Evolutionary conservation across 2,797 vertebrate genomes (phyloP), one percentile per base, ranked within the genome.

Genomic region (Cirrhinus mrigala): DNA sequence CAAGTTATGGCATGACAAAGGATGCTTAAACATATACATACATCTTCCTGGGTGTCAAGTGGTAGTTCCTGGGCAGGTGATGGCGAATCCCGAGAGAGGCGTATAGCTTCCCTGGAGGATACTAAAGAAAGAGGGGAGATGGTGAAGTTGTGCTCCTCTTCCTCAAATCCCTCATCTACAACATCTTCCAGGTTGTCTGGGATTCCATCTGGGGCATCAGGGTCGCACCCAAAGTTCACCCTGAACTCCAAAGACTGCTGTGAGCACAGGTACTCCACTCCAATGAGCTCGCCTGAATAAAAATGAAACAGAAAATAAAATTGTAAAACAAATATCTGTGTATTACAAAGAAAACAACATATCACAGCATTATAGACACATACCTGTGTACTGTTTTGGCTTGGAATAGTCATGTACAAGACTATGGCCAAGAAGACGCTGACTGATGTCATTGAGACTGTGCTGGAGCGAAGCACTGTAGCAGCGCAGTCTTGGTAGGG

Each of bases 181-280:
- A n/a, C 1, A 3, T 56, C 74, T 22, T 3, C 74, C 52, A 58
- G 22, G 52, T 68, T 11, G 0, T 2, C 62, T 80, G 60, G 44
- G 60, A 33, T n/a, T 14, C 46, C 3, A 9, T 68, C 24, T 50
- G 78, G 16, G 44, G 6, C 44, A 33, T 80, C 44, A 3, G 46
- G 62, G 78, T 68, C 60, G 15, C 6, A 3, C 6, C 62, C 46
- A 80, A 68, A 52, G 24, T 52, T 56, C 10, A 37, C 52, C 22
- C 48, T 70, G 66, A 70, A 81, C 29, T 24, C 79, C 66, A 27
- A 44, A 14, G 79, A 81, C 22, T 71, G 46, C 46, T 81, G 64
- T 0, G 20, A 70, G 33, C 50, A 81, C 33, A 46, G 46, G 3
- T 68, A 81, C 24, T 81, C 79, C 62, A 69, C 79, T 46, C 79